These are phyloP conservation scores for Clarias batrachus DNA, from an alignment of 2,113 vertebrate genomes.

Conservation along the genomic window DNA sequence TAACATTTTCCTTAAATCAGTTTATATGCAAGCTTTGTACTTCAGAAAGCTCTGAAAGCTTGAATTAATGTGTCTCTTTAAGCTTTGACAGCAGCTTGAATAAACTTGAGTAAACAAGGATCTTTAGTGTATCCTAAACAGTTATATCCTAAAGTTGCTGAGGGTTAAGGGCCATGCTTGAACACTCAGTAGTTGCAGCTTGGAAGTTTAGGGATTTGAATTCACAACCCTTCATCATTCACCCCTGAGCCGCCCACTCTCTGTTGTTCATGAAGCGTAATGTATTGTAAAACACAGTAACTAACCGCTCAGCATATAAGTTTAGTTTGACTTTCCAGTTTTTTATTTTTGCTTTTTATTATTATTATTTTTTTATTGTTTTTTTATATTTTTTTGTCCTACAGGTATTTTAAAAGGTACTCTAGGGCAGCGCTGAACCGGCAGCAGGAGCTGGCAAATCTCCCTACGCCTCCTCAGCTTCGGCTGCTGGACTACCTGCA, in stretches of 20 bases:
- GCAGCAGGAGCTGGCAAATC: slow-evolving; percentile 89
- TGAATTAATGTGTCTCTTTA: no score
- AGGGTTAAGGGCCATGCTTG: not conserved
- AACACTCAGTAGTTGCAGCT: not conserved
- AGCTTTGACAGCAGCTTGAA: no score
- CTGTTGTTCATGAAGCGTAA: not conserved
- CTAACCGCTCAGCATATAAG: not conserved
- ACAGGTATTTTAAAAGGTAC: slow-evolving; percentile 91
- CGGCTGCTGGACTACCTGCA: slow-evolving; percentile 92
- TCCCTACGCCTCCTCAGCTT: slow-evolving; percentile 86
- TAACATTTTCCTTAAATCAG: not conserved
- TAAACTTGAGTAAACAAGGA: no score
- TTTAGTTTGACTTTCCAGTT: no score
- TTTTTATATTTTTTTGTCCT: not conserved
- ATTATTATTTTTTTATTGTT: no score
- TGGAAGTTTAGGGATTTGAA: not conserved
- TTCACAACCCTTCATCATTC: not conserved
- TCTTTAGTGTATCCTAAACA: no score
- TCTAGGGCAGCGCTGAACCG: slow-evolving; percentile 90
- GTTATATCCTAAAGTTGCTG: not conserved
- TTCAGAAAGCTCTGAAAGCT: not conserved
- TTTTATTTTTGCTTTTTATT: no score
- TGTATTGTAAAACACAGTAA: not conserved
- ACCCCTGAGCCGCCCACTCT: not conserved
- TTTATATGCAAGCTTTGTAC: not conserved